A percentile compares a stretch with the other conserved stretches of the same genome.
Evolutionary conservation across 2,797 vertebrate genomes (phyloP).

Genomic region (Knipowitschia caucasica): DNA sequence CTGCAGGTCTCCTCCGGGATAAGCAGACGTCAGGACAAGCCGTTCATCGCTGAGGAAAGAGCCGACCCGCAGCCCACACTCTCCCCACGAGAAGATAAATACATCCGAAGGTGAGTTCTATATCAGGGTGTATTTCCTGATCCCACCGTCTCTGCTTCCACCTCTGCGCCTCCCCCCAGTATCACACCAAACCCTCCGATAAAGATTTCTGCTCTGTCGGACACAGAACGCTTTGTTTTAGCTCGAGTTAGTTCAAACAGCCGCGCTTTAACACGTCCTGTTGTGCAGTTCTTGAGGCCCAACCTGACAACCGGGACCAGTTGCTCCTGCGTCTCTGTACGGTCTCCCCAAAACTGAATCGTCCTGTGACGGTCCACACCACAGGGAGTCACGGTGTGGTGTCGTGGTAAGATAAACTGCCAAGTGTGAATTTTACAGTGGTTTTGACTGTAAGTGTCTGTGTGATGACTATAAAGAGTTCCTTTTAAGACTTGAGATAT

Average conservation of each 20-base stretch:
- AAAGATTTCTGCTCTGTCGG: not conserved
- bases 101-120: slow-evolving; percentile 44
- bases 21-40: slow-evolving; percentile 78
- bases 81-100: not conserved
- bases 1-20: slow-evolving; percentile 73
- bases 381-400: too few relatives aligned
- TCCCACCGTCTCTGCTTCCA: not conserved
- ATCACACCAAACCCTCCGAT: not conserved
- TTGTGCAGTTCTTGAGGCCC: slow-evolving; percentile 38
- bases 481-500: too few relatives aligned
- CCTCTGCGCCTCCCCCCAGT: not conserved
- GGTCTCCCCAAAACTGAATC: slow-evolving; percentile 81
- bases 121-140: not conserved
- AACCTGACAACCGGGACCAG: slow-evolving; percentile 37
- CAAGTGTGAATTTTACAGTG: not conserved
- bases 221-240: slow-evolving; percentile 2
- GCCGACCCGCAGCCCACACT: not conserved
- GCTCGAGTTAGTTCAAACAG: not conserved
- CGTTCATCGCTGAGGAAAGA: slow-evolving; percentile 65
- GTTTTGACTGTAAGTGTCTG: not conserved
- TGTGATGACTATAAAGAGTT: too few relatives aligned
- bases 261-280: slow-evolving; percentile 4
- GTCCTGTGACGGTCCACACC: slow-evolving; percentile 60
- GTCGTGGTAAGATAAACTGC: not conserved
- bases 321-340: slow-evolving; percentile 79